These are phyloP conservation scores for Takifugu ocellatus DNA, from an alignment of 2,797 vertebrate genomes.

Conservation along the genomic window DNA sequence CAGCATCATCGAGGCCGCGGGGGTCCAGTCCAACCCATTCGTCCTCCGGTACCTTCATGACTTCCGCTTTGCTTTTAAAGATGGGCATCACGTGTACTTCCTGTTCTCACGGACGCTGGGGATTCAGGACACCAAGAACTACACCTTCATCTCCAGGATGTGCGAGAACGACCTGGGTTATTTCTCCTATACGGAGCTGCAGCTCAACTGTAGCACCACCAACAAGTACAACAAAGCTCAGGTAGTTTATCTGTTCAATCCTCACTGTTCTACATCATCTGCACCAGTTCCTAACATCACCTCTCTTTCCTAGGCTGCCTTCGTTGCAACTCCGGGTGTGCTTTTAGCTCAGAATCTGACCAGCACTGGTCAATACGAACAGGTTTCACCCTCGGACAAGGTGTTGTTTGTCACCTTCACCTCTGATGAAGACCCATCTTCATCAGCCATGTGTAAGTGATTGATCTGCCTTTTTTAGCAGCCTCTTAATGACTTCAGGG, in stretches of 20 bases:
- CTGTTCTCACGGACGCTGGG: conserved; percentile 86
- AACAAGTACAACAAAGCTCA: conserved; percentile 72
- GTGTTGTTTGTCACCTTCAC: conserved; percentile 73
- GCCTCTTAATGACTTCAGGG: neutral
- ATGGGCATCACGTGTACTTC: conserved; percentile 84
- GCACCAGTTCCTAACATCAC: neutral
- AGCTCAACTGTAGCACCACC: conserved; percentile 78
- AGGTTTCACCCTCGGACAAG: conserved; percentile 45
- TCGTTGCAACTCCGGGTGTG: conserved; percentile 53
- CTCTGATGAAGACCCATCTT: conserved; percentile 47
- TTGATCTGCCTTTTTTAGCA: conserved; percentile 23
- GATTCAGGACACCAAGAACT: conserved; percentile 77
- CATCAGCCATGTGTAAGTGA: conserved; percentile 84
- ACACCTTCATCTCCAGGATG: conserved; percentile 85
- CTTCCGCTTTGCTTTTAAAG: conserved; percentile 87
- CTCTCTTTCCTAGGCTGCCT: conserved; percentile 52
- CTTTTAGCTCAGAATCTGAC: conserved; percentile 55
- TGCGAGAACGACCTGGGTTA: conserved; percentile 86
- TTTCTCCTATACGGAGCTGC: conserved; percentile 93
- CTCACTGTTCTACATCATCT: neutral
- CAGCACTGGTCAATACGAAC: conserved; percentile 5
- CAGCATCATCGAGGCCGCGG: conserved; percentile 86
- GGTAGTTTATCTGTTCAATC: conserved; percentile 27
- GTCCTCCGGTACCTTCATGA: conserved; percentile 80
- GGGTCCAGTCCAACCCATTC: conserved; percentile 85